phyloP scores from a whole-genome alignment of 2,797 vertebrate genomes.

The Sebastes reedi region DNA sequence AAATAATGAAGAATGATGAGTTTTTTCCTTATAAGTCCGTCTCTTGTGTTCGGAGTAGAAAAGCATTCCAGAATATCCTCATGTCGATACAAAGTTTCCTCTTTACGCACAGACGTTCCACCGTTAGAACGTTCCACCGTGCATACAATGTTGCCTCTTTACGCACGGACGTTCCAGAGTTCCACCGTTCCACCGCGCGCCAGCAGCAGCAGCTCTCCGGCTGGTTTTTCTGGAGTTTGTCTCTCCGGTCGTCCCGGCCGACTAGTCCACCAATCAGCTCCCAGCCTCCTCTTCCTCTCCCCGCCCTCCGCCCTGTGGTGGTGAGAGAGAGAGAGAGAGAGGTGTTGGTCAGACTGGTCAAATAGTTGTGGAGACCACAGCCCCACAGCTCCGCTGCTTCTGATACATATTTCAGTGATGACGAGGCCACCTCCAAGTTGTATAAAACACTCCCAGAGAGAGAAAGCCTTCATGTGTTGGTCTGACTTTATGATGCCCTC shows the following conservation, averaged over 20 bases:
- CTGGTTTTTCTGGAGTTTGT: conserved; percentile 57
- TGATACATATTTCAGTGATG: conserved; percentile 58
- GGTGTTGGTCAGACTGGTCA: conserved; percentile 51
- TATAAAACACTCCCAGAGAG: conserved; percentile 38
- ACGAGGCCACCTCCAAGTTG: conserved; percentile 45
- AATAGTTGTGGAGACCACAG: conserved; percentile 53
- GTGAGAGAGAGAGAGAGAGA: background rate
- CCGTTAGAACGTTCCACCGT: conserved; percentile 37
- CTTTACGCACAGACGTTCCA: conserved; percentile 15
- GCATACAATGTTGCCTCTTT: background rate
- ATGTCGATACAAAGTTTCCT: conserved; percentile 48
- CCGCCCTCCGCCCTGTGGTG: conserved; percentile 27
- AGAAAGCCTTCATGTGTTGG: conserved; percentile 20
- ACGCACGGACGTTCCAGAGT: conserved; percentile 8
- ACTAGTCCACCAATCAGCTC: conserved; percentile 52
- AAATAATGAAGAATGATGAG: background rate
- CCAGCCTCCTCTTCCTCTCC: background rate
- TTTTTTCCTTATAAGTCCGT: background rate
- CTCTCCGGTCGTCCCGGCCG: conserved; percentile 24
- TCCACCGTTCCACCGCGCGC: conserved; percentile 44
- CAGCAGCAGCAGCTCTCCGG: conserved; percentile 23
- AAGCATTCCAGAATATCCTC: conserved; percentile 21
- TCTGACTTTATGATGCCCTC: conserved; percentile 19
- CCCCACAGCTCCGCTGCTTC: background rate
- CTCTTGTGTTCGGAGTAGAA: background rate